A percentile compares a stretch with the other conserved stretches of the same genome.
phyloP scores from a whole-genome alignment of 2,797 vertebrate genomes.

The Pseudochromis fuscus region DNA sequence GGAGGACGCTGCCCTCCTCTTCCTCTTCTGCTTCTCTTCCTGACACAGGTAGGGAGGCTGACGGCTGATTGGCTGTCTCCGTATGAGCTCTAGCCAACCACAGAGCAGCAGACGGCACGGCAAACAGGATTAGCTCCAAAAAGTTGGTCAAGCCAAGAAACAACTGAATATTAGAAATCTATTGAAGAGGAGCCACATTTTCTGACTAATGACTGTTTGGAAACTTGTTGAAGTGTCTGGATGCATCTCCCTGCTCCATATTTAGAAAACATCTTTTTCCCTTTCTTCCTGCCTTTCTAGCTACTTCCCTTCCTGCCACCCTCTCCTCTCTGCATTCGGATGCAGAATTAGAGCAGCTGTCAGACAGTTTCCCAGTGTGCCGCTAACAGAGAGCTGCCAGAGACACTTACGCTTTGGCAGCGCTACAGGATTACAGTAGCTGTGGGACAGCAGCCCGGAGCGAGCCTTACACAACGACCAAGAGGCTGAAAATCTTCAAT shows the following conservation, averaged over 20 bases:
- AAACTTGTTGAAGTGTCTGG: neutral
- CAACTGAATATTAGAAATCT: neutral
- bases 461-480: conserved; percentile 1
- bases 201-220: conserved; percentile 1
- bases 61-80: conserved; percentile 41
- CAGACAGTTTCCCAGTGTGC: conserved; percentile 59
- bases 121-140: conserved; percentile 42
- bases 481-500: conserved; percentile 14
- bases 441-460: conserved; percentile 47
- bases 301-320: neutral
- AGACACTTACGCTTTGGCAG: conserved; percentile 65
- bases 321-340: conserved; percentile 4
- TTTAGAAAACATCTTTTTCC: neutral
- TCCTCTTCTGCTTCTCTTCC: neutral
- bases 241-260: conserved; percentile 5
- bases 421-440: conserved; percentile 50
- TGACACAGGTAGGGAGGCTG: conserved; percentile 30
- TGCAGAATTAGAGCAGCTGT: conserved; percentile 58
- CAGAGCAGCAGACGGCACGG: conserved; percentile 40
- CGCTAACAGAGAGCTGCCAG: conserved; percentile 46
- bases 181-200: neutral
- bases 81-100: conserved; percentile 43
- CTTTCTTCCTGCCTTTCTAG: neutral
- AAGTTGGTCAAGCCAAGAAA: conserved; percentile 25
- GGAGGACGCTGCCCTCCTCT: conserved; percentile 8